These are phyloP conservation scores for Columba livia DNA, from an alignment of 2,113 vertebrate species.

Conservation along the genomic window DNA sequence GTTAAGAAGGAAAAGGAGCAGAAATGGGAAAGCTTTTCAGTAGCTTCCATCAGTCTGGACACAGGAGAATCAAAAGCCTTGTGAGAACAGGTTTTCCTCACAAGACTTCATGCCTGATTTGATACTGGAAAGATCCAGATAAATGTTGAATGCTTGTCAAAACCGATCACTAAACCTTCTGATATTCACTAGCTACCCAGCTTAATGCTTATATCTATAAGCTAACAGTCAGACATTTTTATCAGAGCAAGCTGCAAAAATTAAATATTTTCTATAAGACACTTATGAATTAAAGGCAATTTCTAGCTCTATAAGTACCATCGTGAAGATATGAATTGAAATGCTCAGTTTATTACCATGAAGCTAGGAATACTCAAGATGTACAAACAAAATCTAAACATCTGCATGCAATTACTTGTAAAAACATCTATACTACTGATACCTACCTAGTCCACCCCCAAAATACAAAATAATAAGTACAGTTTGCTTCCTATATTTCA, in stretches of 20 bases:
- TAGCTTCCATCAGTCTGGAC: neutral
- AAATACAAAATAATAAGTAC: neutral
- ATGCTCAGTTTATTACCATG: neutral
- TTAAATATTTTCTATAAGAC: constrained; percentile 9
- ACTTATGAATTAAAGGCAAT: constrained; percentile 1
- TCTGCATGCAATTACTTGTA: neutral
- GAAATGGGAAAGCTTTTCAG: constrained; percentile 3
- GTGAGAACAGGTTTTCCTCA: constrained; percentile 49
- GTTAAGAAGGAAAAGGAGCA: neutral
- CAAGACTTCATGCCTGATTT: constrained; percentile 60
- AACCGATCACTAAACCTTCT: constrained; percentile 59
- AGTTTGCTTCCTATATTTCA: neutral
- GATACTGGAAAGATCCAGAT: constrained; percentile 52
- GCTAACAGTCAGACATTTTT: constrained; percentile 50
- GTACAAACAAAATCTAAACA: neutral
- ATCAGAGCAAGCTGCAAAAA: neutral
- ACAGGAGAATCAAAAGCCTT: constrained; percentile 33
- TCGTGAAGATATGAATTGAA: neutral
- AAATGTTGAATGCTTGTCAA: constrained; percentile 69
- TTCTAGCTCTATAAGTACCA: neutral
- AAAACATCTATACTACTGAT: neutral
- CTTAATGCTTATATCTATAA: constrained; percentile 49
- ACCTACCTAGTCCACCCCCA: neutral
- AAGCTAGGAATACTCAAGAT: neutral
- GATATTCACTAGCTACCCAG: constrained; percentile 51